A percentile compares a stretch with the other conserved stretches of the same genome.
Conservation (phyloP, 2,888 invertebrate species). For the Temnothorax ravouxi region DNA sequence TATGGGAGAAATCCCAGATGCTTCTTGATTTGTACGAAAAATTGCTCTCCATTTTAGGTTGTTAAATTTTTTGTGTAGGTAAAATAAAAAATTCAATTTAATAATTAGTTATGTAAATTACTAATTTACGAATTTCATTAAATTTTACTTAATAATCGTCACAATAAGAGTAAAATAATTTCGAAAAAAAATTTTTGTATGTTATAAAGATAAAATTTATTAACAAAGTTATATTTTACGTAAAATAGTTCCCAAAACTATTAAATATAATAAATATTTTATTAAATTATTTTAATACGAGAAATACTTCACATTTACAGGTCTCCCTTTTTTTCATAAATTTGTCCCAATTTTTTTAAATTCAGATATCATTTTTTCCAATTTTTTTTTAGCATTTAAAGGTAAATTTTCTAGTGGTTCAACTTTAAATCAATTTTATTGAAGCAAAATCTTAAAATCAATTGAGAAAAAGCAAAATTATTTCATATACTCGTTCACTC, state of each 20-base stretch:
- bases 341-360: not conserved
- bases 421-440: not conserved
- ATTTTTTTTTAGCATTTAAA: not conserved
- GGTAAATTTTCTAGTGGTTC: not conserved
- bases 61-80: not conserved
- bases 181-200: not conserved
- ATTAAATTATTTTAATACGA: too few species aligned
- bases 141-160: not conserved
- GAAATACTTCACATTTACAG: not conserved
- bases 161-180: not conserved
- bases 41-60: not conserved
- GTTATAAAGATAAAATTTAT: not conserved
- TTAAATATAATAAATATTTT: not conserved
- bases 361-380: not conserved
- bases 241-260: not conserved
- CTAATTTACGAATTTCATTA: not conserved
- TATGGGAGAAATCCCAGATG: not conserved
- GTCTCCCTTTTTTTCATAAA: not conserved
- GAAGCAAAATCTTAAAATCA: not conserved
- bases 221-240: not conserved
- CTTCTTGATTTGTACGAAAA: not conserved
- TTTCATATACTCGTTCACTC: not conserved
- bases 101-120: conserved; percentile 5
- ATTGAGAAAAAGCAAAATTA: not conserved
- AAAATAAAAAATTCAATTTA: not conserved